phyloP scores from a whole-genome alignment of 1,140 invertebrate genomes.

The Triops longicaudatus region DNA sequence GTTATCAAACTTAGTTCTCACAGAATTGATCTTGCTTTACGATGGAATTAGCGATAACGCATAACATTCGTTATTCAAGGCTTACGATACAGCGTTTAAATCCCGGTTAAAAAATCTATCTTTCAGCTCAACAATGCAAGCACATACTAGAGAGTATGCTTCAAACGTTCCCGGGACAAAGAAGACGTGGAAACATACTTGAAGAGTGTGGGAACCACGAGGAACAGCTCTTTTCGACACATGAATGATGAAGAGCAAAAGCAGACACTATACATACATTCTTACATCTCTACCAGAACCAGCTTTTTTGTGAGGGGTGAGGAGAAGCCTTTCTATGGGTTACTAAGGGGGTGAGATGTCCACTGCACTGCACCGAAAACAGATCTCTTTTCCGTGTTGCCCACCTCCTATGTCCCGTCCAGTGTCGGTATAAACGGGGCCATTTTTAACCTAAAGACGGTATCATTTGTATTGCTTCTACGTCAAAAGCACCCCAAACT shows the following conservation, averaged over 20 bases:
- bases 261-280: not conserved
- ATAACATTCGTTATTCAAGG: too few species aligned
- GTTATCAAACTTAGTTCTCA: too few species aligned
- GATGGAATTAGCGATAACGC: too few species aligned
- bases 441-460: not conserved
- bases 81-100: too few species aligned
- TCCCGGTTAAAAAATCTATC: too few species aligned
- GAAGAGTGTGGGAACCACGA: not conserved
- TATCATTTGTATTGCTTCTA: too few species aligned
- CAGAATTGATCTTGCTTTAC: too few species aligned
- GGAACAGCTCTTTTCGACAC: constrained; percentile 10
- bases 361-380: not conserved
- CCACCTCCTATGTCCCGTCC: not conserved
- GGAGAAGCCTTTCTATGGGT: not conserved
- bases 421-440: not conserved
- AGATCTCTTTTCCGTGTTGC: not conserved
- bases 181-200: not conserved
- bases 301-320: not conserved
- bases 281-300: not conserved
- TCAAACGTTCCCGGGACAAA: not conserved
- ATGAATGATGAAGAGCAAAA: not conserved
- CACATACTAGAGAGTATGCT: not conserved
- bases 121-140: not conserved
- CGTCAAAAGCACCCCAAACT: too few species aligned
- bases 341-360: not conserved